Evolutionary conservation across 35 echinoderm and acorn worm species (phyloP).

Genomic region (Apostichopus californicus): DNA sequence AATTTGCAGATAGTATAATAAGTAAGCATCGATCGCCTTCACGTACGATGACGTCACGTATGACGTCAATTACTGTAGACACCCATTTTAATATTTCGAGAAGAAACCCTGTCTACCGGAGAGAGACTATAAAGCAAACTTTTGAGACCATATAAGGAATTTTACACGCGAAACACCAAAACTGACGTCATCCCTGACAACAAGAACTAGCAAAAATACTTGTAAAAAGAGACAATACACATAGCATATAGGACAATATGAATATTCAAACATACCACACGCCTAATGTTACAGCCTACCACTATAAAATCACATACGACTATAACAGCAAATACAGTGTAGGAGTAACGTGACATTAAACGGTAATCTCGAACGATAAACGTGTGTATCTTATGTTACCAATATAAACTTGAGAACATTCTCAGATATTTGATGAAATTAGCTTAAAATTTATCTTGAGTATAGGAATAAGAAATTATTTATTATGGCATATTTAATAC

Average conservation of each 20-base stretch:
- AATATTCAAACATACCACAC: background rate
- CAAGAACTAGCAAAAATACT: background rate
- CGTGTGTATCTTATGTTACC: conserved; percentile 13
- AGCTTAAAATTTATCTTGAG: too few species aligned
- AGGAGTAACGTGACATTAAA: conserved; percentile 14
- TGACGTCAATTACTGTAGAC: background rate
- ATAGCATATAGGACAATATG: background rate
- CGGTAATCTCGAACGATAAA: conserved; percentile 13
- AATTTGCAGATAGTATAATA: too few species aligned
- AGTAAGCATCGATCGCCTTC: too few species aligned
- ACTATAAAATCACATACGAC: conserved; percentile 12
- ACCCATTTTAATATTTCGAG: background rate
- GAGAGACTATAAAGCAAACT: background rate
- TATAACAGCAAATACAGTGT: conserved; percentile 1
- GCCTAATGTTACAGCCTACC: conserved; percentile 32
- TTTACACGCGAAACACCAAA: background rate
- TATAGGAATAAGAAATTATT: too few species aligned
- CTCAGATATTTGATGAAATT: too few species aligned
- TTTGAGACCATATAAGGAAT: too few species aligned
- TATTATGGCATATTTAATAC: too few species aligned
- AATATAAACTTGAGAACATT: background rate
- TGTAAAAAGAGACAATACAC: background rate
- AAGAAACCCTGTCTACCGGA: background rate
- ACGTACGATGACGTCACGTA: too few species aligned
- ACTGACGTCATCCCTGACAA: background rate